A percentile compares a stretch with the other conserved stretches of the same genome.
Conservation (phyloP, 2,888 invertebrate species). For the Agonopterix alstromeriana region DNA sequence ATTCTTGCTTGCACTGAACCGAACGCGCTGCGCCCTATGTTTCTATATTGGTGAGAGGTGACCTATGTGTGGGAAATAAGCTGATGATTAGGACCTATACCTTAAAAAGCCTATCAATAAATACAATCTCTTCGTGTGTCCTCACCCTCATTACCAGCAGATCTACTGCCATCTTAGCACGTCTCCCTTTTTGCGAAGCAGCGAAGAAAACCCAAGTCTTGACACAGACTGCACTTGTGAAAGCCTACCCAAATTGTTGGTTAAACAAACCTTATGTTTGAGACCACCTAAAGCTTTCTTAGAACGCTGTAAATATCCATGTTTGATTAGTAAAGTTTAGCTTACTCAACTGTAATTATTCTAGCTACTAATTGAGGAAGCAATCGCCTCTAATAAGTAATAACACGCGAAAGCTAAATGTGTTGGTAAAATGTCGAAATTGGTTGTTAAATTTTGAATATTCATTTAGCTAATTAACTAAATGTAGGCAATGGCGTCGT, state of each 20-base stretch:
- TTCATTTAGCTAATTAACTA: too few species aligned
- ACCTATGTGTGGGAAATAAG: too few species aligned
- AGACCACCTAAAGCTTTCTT: constrained; percentile 68
- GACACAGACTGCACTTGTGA: neutral
- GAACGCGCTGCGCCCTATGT: too few species aligned
- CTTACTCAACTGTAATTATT: constrained; percentile 10
- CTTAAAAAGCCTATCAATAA: too few species aligned
- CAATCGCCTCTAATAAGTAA: constrained; percentile 9
- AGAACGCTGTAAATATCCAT: constrained; percentile 19
- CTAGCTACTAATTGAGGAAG: constrained; percentile 18
- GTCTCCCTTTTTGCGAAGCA: neutral
- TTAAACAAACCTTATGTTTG: constrained; percentile 45
- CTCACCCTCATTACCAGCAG: neutral
- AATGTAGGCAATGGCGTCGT: neutral
- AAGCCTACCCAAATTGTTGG: constrained; percentile 14
- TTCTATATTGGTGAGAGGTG: too few species aligned
- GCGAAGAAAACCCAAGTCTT: too few species aligned
- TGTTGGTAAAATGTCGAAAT: too few species aligned
- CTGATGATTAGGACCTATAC: too few species aligned
- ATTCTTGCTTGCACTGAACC: too few species aligned
- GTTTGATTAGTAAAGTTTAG: neutral
- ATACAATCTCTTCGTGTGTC: neutral
- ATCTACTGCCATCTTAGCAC: constrained; percentile 1
- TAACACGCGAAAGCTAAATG: neutral
- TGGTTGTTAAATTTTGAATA: too few species aligned